These are phyloP conservation scores for Myripristis jacobus DNA, from an alignment of 2,797 vertebrate species.

Conservation along the genomic window DNA sequence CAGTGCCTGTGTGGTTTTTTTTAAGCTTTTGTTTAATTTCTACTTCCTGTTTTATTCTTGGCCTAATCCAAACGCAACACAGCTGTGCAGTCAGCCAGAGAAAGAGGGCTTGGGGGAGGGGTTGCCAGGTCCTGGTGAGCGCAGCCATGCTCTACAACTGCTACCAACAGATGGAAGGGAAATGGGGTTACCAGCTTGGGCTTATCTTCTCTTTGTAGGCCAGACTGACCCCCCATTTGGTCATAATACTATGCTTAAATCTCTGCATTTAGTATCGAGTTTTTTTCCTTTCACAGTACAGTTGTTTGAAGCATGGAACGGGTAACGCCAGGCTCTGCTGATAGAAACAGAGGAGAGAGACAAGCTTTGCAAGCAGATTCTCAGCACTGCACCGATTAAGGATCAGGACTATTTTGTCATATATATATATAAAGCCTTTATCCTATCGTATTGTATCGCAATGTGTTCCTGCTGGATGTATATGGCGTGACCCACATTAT, in stretches of 20 bases:
- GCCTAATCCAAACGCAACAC: constrained; percentile 87
- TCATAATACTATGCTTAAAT: constrained; percentile 76
- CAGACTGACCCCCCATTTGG: constrained; percentile 75
- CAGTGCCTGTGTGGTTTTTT: constrained; percentile 55
- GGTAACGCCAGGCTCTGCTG: background rate
- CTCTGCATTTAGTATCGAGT: constrained; percentile 55
- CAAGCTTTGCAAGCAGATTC: background rate
- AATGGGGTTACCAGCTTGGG: constrained; percentile 80
- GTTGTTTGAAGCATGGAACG: background rate
- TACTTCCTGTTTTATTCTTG: constrained; percentile 88
- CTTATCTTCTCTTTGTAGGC: constrained; percentile 79
- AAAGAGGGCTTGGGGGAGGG: constrained; percentile 72
- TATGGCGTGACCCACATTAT: background rate
- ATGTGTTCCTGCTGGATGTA: background rate
- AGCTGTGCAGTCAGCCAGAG: constrained; percentile 83
- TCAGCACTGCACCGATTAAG: background rate
- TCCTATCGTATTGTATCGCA: background rate
- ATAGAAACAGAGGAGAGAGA: background rate
- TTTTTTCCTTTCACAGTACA: constrained; percentile 17
- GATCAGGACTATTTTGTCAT: background rate
- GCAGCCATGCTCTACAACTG: constrained; percentile 75
- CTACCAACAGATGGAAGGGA: constrained; percentile 84
- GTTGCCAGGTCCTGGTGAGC: constrained; percentile 80
- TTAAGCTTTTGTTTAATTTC: constrained; percentile 86
- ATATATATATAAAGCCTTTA: background rate